Evolutionary conservation across 2,888 invertebrate genomes (phyloP).

Genomic region (Isoperla grammatica): DNA sequence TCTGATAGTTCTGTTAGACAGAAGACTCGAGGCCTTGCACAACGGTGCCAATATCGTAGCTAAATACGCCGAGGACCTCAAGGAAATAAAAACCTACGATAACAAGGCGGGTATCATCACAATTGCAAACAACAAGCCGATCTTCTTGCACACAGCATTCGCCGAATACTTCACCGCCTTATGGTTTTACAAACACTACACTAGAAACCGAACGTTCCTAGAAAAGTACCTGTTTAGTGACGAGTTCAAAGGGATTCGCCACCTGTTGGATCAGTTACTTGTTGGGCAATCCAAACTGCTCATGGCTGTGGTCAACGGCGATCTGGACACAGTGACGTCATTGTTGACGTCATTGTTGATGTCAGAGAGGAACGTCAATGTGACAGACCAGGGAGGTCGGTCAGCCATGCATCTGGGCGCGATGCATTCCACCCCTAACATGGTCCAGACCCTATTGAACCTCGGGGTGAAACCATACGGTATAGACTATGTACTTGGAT

Average conservation of each 20-base stretch:
- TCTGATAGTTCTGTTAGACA: background rate
- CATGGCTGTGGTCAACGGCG: background rate
- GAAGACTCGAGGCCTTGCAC: background rate
- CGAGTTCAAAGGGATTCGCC: background rate
- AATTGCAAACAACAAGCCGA: constrained; percentile 7
- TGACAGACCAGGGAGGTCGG: too few species aligned
- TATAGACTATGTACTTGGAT: too few species aligned
- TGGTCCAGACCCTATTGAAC: too few species aligned
- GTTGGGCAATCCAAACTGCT: background rate
- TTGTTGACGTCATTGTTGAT: constrained; percentile 4
- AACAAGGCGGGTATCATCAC: constrained; percentile 20
- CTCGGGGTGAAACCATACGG: too few species aligned
- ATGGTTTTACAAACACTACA: constrained; percentile 17
- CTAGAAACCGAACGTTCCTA: constrained; percentile 3
- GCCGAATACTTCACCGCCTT: constrained; percentile 25
- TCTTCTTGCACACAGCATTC: constrained; percentile 23
- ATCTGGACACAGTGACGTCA: background rate
- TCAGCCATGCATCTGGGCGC: too few species aligned
- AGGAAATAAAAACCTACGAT: background rate
- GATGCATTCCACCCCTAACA: too few species aligned
- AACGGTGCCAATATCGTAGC: too few species aligned
- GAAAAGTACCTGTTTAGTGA: constrained; percentile 11
- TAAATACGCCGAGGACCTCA: too few species aligned
- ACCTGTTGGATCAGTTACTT: background rate
- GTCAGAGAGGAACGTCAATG: too few species aligned